A percentile compares a stretch with the other conserved stretches of the same genome.
Evolutionary conservation across 1,140 invertebrate species (phyloP).

Genomic region (Battus philenor): DNA sequence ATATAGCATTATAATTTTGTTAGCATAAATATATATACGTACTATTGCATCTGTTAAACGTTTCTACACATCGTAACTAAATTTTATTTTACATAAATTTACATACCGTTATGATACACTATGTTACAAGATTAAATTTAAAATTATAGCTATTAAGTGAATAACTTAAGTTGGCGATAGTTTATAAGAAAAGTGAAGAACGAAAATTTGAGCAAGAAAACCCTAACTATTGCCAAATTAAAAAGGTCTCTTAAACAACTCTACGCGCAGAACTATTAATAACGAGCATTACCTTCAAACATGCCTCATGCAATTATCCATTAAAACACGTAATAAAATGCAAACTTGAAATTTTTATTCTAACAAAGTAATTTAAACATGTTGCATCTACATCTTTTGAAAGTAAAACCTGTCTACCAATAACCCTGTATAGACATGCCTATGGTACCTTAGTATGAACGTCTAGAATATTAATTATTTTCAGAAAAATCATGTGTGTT

Average conservation of each 20-base stretch:
- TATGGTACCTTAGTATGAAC: no score
- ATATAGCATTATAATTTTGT: not conserved
- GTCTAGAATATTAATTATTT: no score
- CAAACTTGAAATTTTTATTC: no score
- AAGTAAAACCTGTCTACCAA: not conserved
- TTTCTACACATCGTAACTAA: no score
- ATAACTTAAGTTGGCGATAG: slow-evolving; percentile 1
- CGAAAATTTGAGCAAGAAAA: slow-evolving; percentile 8
- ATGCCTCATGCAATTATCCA: no score
- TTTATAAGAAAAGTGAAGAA: slow-evolving; percentile 4
- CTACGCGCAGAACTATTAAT: no score
- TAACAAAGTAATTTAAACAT: not conserved
- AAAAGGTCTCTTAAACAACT: no score
- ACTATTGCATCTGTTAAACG: no score
- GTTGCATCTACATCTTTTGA: not conserved
- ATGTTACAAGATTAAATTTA: slow-evolving; percentile 6
- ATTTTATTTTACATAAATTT: not conserved
- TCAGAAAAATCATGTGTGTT: no score
- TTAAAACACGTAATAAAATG: no score
- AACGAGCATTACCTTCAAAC: no score
- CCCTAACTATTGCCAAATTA: not conserved
- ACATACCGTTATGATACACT: not conserved
- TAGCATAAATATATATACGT: not conserved
- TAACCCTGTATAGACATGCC: slow-evolving; percentile 1
- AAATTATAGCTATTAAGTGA: slow-evolving; percentile 2